phyloP scores from a whole-genome alignment of 2,888 invertebrate species.

The Hololepta plana region DNA sequence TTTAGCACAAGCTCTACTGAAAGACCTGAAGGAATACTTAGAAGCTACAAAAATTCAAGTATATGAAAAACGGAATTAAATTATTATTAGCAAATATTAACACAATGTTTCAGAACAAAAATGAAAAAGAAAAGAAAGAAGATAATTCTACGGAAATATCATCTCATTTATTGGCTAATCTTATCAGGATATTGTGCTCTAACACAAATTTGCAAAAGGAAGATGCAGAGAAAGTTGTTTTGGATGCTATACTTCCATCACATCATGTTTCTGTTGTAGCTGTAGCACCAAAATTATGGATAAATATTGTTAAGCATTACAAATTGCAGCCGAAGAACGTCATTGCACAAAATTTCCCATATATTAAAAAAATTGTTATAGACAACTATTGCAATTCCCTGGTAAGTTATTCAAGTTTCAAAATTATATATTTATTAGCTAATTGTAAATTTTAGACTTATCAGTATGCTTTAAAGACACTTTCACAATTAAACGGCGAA shows the following conservation, averaged over 20 bases:
- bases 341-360: slow-evolving; percentile 35
- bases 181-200: slow-evolving; percentile 26
- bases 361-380: slow-evolving; percentile 42
- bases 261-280: slow-evolving; percentile 55
- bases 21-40: slow-evolving; percentile 46
- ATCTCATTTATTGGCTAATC: slow-evolving; percentile 25
- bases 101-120: slow-evolving; percentile 23
- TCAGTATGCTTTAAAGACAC: slow-evolving; percentile 54
- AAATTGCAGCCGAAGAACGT: slow-evolving; percentile 39
- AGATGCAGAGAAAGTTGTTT: slow-evolving; percentile 40
- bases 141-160: slow-evolving; percentile 23
- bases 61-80: slow-evolving; percentile 6
- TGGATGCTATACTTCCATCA: slow-evolving; percentile 49
- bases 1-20: slow-evolving; percentile 42
- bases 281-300: slow-evolving; percentile 47
- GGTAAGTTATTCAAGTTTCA: slow-evolving; percentile 14
- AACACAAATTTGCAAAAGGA: slow-evolving; percentile 20
- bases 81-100: slow-evolving; percentile 1
- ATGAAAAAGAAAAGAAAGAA: slow-evolving; percentile 20
- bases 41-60: slow-evolving; percentile 37
- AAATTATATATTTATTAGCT: slow-evolving; percentile 8
- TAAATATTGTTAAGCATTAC: slow-evolving; percentile 38
- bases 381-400: slow-evolving; percentile 26
- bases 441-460: slow-evolving; percentile 26
- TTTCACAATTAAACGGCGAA: slow-evolving; percentile 46